phyloP scores from a whole-genome alignment of 2,888 invertebrate genomes.

The Chalcis sispes region DNA sequence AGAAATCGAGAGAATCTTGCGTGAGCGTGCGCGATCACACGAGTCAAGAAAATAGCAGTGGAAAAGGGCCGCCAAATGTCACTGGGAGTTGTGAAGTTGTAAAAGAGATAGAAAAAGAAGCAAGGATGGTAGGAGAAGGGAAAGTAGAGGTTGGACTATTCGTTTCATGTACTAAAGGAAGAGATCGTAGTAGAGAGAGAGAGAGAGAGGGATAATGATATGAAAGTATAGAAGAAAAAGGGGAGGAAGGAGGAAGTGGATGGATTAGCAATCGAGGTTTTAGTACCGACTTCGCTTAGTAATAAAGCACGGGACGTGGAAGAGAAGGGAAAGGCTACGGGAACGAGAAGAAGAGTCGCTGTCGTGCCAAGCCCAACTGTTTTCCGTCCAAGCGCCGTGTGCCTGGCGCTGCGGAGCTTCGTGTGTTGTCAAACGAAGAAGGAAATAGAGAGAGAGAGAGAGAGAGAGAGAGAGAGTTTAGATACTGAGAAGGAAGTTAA shows the following conservation, averaged over 20 bases:
- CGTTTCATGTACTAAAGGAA: too few relatives aligned
- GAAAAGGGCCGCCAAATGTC: constrained; percentile 47
- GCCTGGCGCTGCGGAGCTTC: constrained; percentile 67
- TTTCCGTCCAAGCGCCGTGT: constrained; percentile 70
- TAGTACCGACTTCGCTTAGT: constrained; percentile 58
- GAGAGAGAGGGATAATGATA: neutral
- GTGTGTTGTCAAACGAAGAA: constrained; percentile 60
- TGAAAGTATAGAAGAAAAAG: neutral
- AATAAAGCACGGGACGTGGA: constrained; percentile 61
- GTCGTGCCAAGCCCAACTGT: constrained; percentile 67
- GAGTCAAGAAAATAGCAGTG: constrained; percentile 59
- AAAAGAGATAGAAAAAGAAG: constrained; percentile 40
- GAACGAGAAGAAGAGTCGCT: constrained; percentile 59
- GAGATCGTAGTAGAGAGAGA: constrained; percentile 10
- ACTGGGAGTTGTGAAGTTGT: constrained; percentile 56
- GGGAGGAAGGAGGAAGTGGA: constrained; percentile 11
- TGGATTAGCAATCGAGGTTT: constrained; percentile 55
- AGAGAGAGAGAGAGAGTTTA: neutral
- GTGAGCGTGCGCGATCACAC: constrained; percentile 48
- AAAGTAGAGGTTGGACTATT: too few relatives aligned
- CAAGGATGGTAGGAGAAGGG: neutral
- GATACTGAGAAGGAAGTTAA: too few relatives aligned
- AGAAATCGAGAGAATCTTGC: constrained; percentile 24
- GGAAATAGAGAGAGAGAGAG: neutral
- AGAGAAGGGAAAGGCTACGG: constrained; percentile 53